A percentile compares a stretch with the other conserved stretches of the same genome.
Evolutionary conservation across 2,113 vertebrate genomes (phyloP).

Genomic region (Petromus typicus): DNA sequence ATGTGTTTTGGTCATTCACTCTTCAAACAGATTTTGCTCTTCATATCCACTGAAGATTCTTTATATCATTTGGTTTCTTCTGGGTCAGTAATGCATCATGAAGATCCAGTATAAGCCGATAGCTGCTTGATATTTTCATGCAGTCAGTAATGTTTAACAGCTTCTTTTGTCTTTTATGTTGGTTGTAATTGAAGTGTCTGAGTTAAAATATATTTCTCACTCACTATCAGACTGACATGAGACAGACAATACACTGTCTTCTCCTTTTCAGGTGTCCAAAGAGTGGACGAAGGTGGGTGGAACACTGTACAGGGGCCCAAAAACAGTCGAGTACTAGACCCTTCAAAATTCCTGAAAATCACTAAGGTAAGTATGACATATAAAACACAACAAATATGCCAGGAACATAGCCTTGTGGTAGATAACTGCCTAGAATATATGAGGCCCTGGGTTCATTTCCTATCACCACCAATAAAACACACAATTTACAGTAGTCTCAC

Average conservation of each 20-base stretch:
- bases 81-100: not conserved
- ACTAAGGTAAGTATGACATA: conserved; percentile 92
- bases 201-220: not conserved
- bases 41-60: not conserved
- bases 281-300: conserved; percentile 96
- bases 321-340: conserved; percentile 97
- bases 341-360: conserved; percentile 98
- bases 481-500: not conserved
- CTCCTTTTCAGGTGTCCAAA: conserved; percentile 85
- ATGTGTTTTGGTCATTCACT: not conserved
- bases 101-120: not conserved
- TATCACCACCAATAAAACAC: not conserved
- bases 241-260: not conserved
- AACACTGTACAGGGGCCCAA: conserved; percentile 98
- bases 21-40: not conserved
- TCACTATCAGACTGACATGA: not conserved
- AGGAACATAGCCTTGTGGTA: not conserved
- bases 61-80: not conserved
- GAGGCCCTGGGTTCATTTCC: not conserved
- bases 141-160: not conserved
- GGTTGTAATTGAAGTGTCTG: not conserved
- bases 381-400: not conserved
- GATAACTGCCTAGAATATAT: not conserved
- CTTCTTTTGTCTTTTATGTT: not conserved
- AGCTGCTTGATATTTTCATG: not conserved